These are phyloP conservation scores for Cyrtonyx montezumae DNA, from an alignment of 2,113 vertebrate species.

Conservation along the genomic window DNA sequence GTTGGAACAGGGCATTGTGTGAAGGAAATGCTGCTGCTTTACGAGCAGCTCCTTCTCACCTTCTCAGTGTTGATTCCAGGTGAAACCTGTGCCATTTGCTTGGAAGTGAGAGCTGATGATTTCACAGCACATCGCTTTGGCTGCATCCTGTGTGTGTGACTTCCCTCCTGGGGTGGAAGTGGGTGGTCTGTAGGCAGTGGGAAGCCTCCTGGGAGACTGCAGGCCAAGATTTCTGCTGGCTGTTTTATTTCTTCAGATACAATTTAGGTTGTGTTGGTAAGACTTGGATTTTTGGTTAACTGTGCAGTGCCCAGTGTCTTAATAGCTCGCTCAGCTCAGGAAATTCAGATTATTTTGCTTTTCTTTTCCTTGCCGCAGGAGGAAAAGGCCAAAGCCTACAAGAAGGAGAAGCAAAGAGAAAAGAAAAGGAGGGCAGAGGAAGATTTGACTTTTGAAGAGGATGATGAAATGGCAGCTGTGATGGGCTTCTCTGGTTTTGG, in stretches of 20 bases:
- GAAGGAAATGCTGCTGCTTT: not conserved
- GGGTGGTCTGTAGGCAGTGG: not conserved
- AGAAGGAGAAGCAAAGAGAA: slow-evolving; percentile 97
- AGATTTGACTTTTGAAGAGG: slow-evolving; percentile 92
- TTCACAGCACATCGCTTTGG: not conserved
- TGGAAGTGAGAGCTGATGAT: not conserved
- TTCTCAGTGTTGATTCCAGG: not conserved
- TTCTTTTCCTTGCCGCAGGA: slow-evolving; percentile 80
- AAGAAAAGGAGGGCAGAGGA: slow-evolving; percentile 94
- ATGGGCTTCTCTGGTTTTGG: slow-evolving; percentile 98
- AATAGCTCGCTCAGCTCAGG: not conserved
- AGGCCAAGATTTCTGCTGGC: not conserved
- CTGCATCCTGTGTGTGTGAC: not conserved
- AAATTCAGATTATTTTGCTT: not conserved
- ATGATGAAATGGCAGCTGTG: slow-evolving; percentile 97
- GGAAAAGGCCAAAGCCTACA: slow-evolving; percentile 98
- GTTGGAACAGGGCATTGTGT: fast-evolving
- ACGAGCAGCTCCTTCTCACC: not conserved
- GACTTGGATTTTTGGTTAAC: not conserved
- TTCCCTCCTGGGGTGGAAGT: not conserved
- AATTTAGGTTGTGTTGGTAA: not conserved
- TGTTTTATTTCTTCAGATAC: not conserved
- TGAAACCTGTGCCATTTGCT: not conserved
- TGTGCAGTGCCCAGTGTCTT: not conserved
- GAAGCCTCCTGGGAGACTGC: not conserved